phyloP scores from a whole-genome alignment of 2,113 vertebrate species.

The Ardeotis arabs region DNA sequence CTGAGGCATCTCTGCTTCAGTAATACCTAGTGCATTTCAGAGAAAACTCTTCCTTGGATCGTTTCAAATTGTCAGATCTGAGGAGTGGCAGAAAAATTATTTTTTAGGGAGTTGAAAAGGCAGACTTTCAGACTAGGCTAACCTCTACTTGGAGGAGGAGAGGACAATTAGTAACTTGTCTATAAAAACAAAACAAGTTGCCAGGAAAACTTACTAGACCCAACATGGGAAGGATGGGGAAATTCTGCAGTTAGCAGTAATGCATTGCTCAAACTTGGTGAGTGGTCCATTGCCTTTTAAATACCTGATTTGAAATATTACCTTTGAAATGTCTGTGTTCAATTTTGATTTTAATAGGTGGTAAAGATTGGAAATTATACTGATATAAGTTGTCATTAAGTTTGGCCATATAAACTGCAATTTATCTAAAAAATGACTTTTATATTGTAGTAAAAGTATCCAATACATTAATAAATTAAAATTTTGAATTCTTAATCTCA shows the following conservation, averaged over 20 bases:
- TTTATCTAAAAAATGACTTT: not conserved
- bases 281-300: not conserved
- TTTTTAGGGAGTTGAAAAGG: not conserved
- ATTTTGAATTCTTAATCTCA: not conserved
- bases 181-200: not conserved
- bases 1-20: not conserved
- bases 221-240: not conserved
- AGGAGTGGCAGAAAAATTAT: not conserved
- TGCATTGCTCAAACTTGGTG: not conserved
- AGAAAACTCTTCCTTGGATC: not conserved
- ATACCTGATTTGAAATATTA: not conserved
- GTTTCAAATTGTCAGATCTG: not conserved
- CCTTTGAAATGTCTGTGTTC: not conserved
- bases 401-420: not conserved
- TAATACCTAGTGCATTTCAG: not conserved
- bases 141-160: not conserved
- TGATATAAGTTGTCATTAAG: not conserved
- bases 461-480: not conserved
- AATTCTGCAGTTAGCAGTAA: not conserved
- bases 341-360: not conserved
- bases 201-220: not conserved
- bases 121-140: not conserved
- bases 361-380: not conserved
- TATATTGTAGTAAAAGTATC: not conserved
- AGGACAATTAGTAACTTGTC: constrained; percentile 22